Evolutionary conservation across 2,113 vertebrate species (phyloP).

Genomic region (Peucedramus taeniatus): DNA sequence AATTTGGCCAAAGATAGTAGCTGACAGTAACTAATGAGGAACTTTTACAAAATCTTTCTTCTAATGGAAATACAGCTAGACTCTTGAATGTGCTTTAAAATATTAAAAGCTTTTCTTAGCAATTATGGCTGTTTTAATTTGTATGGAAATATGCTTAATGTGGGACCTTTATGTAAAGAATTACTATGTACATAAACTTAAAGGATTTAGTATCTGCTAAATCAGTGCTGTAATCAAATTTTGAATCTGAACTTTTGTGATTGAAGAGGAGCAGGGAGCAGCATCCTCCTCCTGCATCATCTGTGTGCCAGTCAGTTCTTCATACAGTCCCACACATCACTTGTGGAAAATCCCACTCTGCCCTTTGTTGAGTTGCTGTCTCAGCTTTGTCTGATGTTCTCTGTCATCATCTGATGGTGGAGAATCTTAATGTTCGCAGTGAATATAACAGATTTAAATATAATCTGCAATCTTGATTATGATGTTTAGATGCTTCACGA

Average conservation of each 20-base stretch:
- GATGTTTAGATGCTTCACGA: not conserved
- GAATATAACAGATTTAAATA: not conserved
- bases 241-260: not conserved
- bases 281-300: not conserved
- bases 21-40: not conserved
- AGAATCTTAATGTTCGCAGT: not conserved
- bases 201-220: not conserved
- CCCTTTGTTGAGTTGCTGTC: not conserved
- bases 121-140: not conserved
- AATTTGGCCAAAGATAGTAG: not conserved
- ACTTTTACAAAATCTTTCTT: not conserved
- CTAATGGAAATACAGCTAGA: not conserved
- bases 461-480: not conserved
- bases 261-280: not conserved
- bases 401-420: not conserved
- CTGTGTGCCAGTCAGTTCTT: not conserved
- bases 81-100: not conserved
- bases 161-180: not conserved
- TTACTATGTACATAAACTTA: not conserved
- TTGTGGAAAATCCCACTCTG: not conserved
- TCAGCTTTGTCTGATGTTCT: not conserved
- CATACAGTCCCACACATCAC: accelerated
- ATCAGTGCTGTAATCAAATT: not conserved
- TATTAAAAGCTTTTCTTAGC: not conserved
- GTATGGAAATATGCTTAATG: not conserved